These are phyloP conservation scores for Adelphocoris suturalis DNA, from an alignment of 2,888 invertebrate species.

Conservation along the genomic window DNA sequence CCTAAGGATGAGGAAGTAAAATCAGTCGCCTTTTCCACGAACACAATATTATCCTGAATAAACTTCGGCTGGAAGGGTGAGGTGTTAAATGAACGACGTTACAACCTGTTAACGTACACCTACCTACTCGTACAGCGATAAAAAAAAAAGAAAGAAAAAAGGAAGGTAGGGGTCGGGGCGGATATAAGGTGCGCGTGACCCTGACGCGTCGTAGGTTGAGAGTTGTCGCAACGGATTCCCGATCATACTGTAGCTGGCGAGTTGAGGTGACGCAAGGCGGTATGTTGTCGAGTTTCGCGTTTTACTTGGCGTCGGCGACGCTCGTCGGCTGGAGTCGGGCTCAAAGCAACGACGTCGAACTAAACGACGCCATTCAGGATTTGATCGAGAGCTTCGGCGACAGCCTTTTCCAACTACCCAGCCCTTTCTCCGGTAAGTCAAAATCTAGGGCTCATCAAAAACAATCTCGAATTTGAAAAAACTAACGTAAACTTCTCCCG, in stretches of 20 bases:
- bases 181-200: slow-evolving; percentile 28
- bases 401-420: slow-evolving; percentile 61
- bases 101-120: slow-evolving; percentile 26
- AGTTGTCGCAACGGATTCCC: slow-evolving; percentile 9
- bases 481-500: no score
- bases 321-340: slow-evolving; percentile 69
- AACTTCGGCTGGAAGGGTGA: neutral
- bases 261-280: neutral
- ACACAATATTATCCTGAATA: neutral
- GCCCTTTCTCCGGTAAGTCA: slow-evolving; percentile 47
- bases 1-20: no score
- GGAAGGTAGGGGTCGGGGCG: slow-evolving; percentile 5
- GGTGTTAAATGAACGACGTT: neutral
- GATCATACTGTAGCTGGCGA: neutral
- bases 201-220: slow-evolving; percentile 4
- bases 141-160: neutral
- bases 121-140: slow-evolving; percentile 12
- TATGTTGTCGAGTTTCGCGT: neutral
- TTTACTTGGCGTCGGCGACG: neutral
- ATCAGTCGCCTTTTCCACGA: no score
- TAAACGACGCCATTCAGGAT: slow-evolving; percentile 56
- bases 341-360: slow-evolving; percentile 59
- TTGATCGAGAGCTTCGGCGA: slow-evolving; percentile 63
- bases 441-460: neutral
- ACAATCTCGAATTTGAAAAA: no score